phyloP scores from a whole-genome alignment of 2,797 vertebrate genomes.

The Macrochelys suwanniensis region DNA sequence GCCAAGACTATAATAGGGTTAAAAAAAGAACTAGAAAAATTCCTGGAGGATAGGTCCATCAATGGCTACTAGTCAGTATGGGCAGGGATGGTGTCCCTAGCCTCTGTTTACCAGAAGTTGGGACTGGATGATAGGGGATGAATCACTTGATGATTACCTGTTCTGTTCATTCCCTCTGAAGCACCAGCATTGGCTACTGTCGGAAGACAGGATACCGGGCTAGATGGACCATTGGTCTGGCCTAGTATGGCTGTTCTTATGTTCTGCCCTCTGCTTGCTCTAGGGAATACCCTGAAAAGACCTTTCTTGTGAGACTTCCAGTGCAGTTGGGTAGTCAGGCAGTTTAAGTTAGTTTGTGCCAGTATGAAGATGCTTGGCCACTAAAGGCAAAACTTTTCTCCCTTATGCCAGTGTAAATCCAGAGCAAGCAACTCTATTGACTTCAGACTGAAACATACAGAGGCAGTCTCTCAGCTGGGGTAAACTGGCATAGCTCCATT shows the following conservation, averaged over 20 bases:
- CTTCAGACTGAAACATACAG: not conserved
- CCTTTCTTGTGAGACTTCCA: not conserved
- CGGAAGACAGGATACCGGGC: too few species aligned
- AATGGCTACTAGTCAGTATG: too few species aligned
- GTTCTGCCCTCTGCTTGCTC: not conserved
- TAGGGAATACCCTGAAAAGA: not conserved
- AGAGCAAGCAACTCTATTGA: not conserved
- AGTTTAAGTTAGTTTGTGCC: not conserved
- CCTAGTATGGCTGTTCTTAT: not conserved
- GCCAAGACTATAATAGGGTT: too few species aligned
- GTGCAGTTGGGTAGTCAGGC: not conserved
- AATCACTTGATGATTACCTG: too few species aligned
- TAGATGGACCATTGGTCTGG: too few species aligned
- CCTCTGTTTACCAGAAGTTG: too few species aligned
- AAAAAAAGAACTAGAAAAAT: too few species aligned
- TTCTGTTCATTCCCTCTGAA: too few species aligned
- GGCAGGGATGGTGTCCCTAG: too few species aligned
- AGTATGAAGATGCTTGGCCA: not conserved
- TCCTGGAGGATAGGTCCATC: too few species aligned
- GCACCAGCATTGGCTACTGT: too few species aligned
- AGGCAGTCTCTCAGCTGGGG: not conserved
- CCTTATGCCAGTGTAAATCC: not conserved
- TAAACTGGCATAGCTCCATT: accelerated
- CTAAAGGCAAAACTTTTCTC: not conserved
- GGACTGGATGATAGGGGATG: too few species aligned